Percentiles rank a stretch among this genome's conserved stretches.
phyloP scores from a whole-genome alignment of 2,888 invertebrate species.

The Cosmorhoe ocellata region DNA sequence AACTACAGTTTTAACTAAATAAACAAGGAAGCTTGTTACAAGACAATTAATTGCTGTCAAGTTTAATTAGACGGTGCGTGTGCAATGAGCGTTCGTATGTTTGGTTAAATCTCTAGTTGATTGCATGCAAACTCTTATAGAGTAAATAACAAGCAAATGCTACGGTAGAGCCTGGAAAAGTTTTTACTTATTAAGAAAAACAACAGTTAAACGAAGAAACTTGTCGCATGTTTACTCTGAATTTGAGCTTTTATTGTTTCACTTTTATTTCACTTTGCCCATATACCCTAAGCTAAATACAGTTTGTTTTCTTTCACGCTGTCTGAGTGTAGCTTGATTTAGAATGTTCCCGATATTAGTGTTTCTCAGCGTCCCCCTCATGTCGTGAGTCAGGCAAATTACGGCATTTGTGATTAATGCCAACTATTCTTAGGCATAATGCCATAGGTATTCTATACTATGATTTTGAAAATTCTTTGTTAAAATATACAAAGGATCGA shows the following conservation, averaged over 20 bases:
- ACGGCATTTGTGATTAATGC: slow-evolving; percentile 76
- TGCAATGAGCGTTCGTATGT: slow-evolving; percentile 22
- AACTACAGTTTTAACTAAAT: slow-evolving; percentile 43
- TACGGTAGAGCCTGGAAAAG: no score
- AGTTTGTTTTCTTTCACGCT: slow-evolving; percentile 55
- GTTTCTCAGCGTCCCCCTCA: slow-evolving; percentile 61
- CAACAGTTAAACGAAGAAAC: no score
- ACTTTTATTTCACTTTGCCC: slow-evolving; percentile 40
- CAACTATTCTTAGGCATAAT: slow-evolving; percentile 70
- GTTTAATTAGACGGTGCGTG: slow-evolving; percentile 57
- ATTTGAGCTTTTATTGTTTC: slow-evolving; percentile 20
- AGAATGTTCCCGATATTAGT: slow-evolving; percentile 67
- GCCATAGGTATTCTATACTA: slow-evolving; percentile 48
- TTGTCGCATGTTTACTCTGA: slow-evolving; percentile 19
- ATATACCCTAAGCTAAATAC: slow-evolving; percentile 40
- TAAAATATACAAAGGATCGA: slow-evolving; percentile 26
- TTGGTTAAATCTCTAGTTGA: no score
- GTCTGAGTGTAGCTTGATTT: slow-evolving; percentile 67
- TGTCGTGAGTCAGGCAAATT: slow-evolving; percentile 79
- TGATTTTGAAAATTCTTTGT: slow-evolving; percentile 61
- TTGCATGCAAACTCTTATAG: no score
- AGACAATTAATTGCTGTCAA: slow-evolving; percentile 56
- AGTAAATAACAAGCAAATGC: no score
- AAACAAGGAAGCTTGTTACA: slow-evolving; percentile 62
- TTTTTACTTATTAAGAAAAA: no score